A percentile compares a stretch with the other conserved stretches of the same genome.
These are phyloP conservation scores for Melanotaenia maccullochi DNA, from an alignment of 2,797 vertebrate genomes.

Conservation along the genomic window DNA sequence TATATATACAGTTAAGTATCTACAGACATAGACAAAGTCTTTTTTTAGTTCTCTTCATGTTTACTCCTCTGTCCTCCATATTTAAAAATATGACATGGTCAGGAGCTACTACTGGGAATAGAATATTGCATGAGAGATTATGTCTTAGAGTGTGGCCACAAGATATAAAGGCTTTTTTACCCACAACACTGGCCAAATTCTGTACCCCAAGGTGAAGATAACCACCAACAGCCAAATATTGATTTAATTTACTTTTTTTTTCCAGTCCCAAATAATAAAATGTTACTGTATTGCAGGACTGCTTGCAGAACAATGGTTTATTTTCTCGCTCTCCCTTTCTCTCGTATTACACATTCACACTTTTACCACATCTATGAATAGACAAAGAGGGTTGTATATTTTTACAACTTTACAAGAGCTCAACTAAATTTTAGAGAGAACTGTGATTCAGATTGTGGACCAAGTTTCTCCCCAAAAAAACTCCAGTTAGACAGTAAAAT, in stretches of 20 bases:
- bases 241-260: neutral
- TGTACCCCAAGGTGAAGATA: neutral
- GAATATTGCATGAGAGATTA: no score
- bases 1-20: neutral
- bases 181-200: neutral
- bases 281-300: neutral
- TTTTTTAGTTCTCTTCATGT: neutral
- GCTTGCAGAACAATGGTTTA: neutral
- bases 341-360: no score
- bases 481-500: no score
- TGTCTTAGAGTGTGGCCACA: no score
- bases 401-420: neutral
- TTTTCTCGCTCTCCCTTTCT: neutral
- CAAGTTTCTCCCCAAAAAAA: neutral
- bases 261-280: neutral
- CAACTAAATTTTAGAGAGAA: neutral
- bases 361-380: no score
- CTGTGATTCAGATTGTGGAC: neutral
- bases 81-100: no score
- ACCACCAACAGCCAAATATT: neutral
- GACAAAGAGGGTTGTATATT: no score
- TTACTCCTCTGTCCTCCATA: neutral
- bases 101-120: no score
- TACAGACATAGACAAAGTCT: neutral
- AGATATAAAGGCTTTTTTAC: neutral